A percentile compares a stretch with the other conserved stretches of the same genome.
phyloP scores from a whole-genome alignment of 2,113 vertebrate genomes.

The Chionomys nivalis region DNA sequence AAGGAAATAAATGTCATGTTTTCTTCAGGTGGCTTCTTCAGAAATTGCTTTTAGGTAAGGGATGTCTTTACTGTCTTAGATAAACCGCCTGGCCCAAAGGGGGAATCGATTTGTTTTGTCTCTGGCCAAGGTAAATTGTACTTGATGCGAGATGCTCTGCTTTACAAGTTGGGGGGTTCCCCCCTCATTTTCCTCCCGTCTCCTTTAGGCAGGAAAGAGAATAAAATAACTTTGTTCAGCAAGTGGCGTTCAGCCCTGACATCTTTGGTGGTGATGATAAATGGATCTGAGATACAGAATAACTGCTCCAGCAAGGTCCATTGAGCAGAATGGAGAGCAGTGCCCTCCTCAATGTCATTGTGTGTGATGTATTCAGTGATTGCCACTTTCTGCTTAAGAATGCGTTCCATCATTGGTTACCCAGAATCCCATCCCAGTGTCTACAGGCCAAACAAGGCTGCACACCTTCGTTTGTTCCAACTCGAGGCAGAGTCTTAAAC shows the following conservation, averaged over 20 bases:
- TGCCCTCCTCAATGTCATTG: constrained; percentile 88
- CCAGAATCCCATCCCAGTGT: constrained; percentile 76
- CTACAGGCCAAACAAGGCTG: constrained; percentile 78
- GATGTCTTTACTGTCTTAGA: constrained; percentile 41
- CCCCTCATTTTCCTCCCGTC: constrained; percentile 85
- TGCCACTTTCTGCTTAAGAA: constrained; percentile 86
- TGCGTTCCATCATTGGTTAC: constrained; percentile 82
- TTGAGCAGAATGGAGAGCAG: constrained; percentile 87
- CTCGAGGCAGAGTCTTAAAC: constrained; percentile 31
- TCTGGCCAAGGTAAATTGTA: constrained; percentile 58
- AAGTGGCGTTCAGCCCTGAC: constrained; percentile 80
- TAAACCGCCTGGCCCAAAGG: constrained; percentile 56
- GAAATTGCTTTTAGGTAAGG: constrained; percentile 70
- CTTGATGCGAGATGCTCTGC: constrained; percentile 49
- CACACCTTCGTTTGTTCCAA: constrained; percentile 73
- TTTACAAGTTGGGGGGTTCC: constrained; percentile 82
- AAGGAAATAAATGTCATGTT: constrained; percentile 61
- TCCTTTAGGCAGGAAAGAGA: constrained; percentile 84
- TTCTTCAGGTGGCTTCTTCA: constrained; percentile 68
- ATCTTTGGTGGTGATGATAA: constrained; percentile 87
- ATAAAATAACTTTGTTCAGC: constrained; percentile 84
- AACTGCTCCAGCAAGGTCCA: constrained; percentile 87
- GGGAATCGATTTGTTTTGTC: constrained; percentile 66
- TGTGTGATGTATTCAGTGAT: constrained; percentile 83
- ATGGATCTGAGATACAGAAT: constrained; percentile 86